Conservation (phyloP, 2,113 vertebrate genomes). For the Budorcas taxicolor region DNA sequence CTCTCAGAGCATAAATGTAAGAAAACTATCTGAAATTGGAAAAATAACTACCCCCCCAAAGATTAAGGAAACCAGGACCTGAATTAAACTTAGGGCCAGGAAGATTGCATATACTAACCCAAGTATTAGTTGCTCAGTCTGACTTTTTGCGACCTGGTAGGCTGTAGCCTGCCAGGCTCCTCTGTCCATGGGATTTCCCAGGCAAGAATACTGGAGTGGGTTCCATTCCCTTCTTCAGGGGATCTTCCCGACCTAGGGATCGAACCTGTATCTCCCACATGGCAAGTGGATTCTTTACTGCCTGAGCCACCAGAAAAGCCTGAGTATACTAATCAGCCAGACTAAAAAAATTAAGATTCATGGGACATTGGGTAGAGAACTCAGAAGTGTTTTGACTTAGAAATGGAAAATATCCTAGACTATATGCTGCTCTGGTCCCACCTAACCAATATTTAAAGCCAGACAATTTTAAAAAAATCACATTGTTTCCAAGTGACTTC, state of each 20-base stretch:
- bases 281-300: not conserved
- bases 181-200: not conserved
- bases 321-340: not conserved
- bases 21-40: not conserved
- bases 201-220: not conserved
- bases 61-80: not conserved
- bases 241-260: not conserved
- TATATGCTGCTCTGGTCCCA: not conserved
- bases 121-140: not conserved
- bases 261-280: not conserved
- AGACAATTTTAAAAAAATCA: not conserved
- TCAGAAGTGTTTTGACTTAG: not conserved
- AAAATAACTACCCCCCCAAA: not conserved
- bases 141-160: not conserved
- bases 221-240: not conserved
- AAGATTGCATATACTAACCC: not conserved
- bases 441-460: slow-evolving; percentile 14
- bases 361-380: not conserved
- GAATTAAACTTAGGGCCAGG: not conserved
- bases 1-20: not conserved
- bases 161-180: not conserved
- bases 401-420: not conserved
- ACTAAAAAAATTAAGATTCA: not conserved
- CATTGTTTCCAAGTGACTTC: not conserved
- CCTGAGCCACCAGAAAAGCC: not conserved